Conservation (phyloP, 2,888 invertebrate genomes). For the Sinopyrophorus schimmeli region DNA sequence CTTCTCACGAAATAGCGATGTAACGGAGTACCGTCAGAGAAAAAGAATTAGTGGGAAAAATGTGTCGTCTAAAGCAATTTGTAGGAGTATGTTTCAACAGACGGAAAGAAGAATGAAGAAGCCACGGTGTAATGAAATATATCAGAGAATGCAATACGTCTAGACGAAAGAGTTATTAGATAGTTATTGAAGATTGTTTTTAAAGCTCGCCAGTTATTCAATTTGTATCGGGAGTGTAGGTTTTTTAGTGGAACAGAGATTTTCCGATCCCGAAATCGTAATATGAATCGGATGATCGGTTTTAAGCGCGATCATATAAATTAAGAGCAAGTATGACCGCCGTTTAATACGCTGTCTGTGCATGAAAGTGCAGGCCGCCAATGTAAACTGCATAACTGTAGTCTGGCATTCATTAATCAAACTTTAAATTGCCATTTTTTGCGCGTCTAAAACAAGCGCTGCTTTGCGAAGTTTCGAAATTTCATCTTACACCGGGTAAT, state of each 20-base stretch:
- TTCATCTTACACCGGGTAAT: constrained; percentile 40
- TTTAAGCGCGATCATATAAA: constrained; percentile 25
- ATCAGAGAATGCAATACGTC: constrained; percentile 24
- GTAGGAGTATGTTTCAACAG: constrained; percentile 17
- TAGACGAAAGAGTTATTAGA: constrained; percentile 14
- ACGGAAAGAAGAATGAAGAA: constrained; percentile 20
- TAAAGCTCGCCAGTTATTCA: constrained; percentile 2
- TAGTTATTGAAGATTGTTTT: constrained; percentile 21
- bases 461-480: constrained; percentile 43
- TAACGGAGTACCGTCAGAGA: too few relatives aligned
- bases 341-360: constrained; percentile 37
- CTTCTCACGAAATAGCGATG: too few relatives aligned
- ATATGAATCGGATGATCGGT: constrained; percentile 27
- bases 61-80: constrained; percentile 22
- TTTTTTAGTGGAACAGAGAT: not conserved
- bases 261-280: constrained; percentile 2
- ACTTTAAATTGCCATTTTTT: constrained; percentile 47
- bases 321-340: constrained; percentile 35
- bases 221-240: not conserved
- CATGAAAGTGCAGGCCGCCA: constrained; percentile 33
- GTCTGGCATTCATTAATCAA: constrained; percentile 47
- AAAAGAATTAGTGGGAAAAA: constrained; percentile 12
- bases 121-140: constrained; percentile 23
- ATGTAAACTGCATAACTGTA: constrained; percentile 43
- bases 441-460: constrained; percentile 41